phyloP scores from a whole-genome alignment of 2,888 invertebrate species.

The Noctua pronuba region DNA sequence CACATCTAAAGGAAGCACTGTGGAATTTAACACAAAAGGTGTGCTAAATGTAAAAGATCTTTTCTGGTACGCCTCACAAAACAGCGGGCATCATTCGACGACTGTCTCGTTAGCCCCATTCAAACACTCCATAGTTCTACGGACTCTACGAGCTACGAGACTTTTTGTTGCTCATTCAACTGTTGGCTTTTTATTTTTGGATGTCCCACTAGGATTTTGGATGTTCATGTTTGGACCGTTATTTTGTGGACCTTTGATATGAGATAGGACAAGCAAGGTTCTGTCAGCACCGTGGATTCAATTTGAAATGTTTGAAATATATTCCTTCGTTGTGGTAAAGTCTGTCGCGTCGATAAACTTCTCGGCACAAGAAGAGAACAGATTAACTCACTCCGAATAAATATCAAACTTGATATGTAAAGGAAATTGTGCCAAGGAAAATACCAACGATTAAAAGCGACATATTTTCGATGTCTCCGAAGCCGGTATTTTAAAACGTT shows the following conservation, averaged over 20 bases:
- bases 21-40: conserved; percentile 46
- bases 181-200: conserved; percentile 68
- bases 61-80: conserved; percentile 72
- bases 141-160: conserved; percentile 73
- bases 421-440: conserved; percentile 29
- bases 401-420: not conserved
- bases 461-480: conserved; percentile 10
- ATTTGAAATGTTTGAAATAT: conserved; percentile 1
- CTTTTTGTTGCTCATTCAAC: conserved; percentile 74
- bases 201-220: conserved; percentile 41
- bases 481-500: conserved; percentile 26
- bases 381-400: not conserved
- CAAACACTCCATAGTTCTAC: conserved; percentile 68
- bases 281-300: not conserved
- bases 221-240: conserved; percentile 29
- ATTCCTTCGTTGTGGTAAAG: not conserved
- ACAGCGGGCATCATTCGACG: conserved; percentile 74
- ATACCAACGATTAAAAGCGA: conserved; percentile 30
- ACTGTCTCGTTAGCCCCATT: conserved; percentile 84
- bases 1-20: conserved; percentile 37
- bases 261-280: not conserved
- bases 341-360: not conserved
- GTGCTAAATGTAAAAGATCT: conserved; percentile 56
- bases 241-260: conserved; percentile 7
- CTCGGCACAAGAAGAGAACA: not conserved